These are phyloP conservation scores for Boloria selene DNA, from an alignment of 2,888 invertebrate species.

Conservation along the genomic window DNA sequence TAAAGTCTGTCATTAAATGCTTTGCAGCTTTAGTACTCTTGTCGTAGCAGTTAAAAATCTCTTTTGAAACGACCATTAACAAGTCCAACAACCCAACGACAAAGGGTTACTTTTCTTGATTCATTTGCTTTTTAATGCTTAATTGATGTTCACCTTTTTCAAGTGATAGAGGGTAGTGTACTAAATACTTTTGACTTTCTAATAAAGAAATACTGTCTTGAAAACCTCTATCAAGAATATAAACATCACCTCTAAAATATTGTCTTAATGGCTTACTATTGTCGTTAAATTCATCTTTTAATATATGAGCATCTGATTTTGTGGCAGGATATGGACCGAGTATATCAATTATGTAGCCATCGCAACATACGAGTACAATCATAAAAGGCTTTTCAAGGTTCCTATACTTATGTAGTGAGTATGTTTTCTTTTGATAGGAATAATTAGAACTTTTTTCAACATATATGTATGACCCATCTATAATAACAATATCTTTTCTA, in stretches of 20 bases:
- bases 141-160: no score
- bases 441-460: constrained; percentile 40
- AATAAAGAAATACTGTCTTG: no score
- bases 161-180: no score
- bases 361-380: constrained; percentile 31
- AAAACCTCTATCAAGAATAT: no score
- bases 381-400: constrained; percentile 32
- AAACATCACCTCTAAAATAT: constrained; percentile 22
- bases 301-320: constrained; percentile 27
- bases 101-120: no score
- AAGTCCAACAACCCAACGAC: no score
- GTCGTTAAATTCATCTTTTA: constrained; percentile 6
- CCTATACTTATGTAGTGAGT: constrained; percentile 34
- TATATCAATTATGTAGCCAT: constrained; percentile 35
- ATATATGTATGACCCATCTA: constrained; percentile 40
- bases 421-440: constrained; percentile 37
- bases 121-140: no score
- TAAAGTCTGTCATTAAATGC: no score
- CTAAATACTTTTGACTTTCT: no score
- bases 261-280: not conserved
- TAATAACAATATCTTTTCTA: constrained; percentile 31
- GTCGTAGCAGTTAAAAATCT: no score
- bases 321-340: constrained; percentile 33
- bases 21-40: no score
- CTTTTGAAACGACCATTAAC: no score